Evolutionary conservation across 2,113 vertebrate species (phyloP).

Genomic region (Gymnorhina tibicen): DNA sequence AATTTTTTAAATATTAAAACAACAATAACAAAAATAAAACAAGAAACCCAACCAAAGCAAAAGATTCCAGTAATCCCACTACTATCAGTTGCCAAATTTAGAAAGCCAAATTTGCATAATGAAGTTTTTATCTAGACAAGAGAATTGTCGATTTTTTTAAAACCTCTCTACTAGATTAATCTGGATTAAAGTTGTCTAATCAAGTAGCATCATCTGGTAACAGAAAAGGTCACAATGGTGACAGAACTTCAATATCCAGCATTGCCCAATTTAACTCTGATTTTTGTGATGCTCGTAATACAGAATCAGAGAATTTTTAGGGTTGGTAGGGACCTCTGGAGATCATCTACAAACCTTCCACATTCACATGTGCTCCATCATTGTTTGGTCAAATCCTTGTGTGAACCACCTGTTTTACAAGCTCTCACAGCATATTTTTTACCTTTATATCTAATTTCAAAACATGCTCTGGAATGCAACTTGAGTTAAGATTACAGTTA

Average conservation of each 20-base stretch:
- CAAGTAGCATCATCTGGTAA: not conserved
- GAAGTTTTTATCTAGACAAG: not conserved
- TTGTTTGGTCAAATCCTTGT: not conserved
- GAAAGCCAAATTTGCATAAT: not conserved
- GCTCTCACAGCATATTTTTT: not conserved
- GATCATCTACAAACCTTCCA: not conserved
- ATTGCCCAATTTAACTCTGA: not conserved
- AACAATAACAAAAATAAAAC: not conserved
- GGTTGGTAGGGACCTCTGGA: not conserved
- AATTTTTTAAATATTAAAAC: not conserved
- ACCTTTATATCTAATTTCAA: not conserved
- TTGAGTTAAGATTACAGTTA: not conserved
- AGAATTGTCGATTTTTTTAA: not conserved
- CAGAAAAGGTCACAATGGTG: not conserved
- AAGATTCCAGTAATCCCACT: not conserved
- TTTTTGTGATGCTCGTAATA: not conserved
- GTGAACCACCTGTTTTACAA: not conserved
- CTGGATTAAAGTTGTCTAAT: not conserved
- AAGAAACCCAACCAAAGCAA: not conserved
- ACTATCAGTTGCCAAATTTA: not conserved
- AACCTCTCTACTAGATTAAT: not conserved
- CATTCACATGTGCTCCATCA: not conserved
- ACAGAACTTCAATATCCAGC: not conserved
- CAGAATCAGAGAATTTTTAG: not conserved
- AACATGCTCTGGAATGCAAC: not conserved